phyloP scores from a whole-genome alignment of 2,797 vertebrate species.

The Heteromormyrus szaboi region DNA sequence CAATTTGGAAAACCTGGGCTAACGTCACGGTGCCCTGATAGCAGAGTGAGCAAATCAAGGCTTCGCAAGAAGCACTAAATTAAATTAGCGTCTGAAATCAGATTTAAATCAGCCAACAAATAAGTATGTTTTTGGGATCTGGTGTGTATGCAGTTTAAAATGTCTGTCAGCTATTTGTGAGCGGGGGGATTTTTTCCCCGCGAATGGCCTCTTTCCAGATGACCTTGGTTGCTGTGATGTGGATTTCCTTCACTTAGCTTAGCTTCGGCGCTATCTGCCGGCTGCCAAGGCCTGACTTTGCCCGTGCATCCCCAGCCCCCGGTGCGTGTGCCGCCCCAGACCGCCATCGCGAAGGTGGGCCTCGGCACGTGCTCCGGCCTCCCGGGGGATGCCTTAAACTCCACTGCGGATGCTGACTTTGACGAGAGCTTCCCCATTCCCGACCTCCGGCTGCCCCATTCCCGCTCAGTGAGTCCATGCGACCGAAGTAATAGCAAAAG shows the following conservation, averaged over 20 bases:
- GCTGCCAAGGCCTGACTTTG: background rate
- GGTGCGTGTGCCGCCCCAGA: slow-evolving; percentile 56
- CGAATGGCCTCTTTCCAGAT: background rate
- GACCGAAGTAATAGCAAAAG: background rate
- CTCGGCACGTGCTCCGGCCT: slow-evolving; percentile 78
- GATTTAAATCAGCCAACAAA: background rate
- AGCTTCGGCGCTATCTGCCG: background rate
- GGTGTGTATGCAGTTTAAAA: background rate
- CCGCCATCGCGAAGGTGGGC: slow-evolving; percentile 64
- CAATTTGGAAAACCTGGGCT: background rate
- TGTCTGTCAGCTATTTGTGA: background rate
- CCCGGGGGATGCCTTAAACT: slow-evolving; percentile 85
- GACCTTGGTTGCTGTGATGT: background rate
- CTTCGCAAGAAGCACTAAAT: background rate
- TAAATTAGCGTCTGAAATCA: background rate
- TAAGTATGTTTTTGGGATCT: background rate
- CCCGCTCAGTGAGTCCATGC: slow-evolving; percentile 66
- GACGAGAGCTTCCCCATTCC: slow-evolving; percentile 45
- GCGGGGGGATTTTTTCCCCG: background rate
- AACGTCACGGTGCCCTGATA: background rate
- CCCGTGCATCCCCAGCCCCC: slow-evolving; percentile 49
- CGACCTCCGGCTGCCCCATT: slow-evolving; percentile 61
- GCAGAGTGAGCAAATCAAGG: background rate
- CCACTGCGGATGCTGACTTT: slow-evolving; percentile 65
- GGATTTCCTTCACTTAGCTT: background rate